Evolutionary conservation across 2,888 invertebrate genomes (phyloP).

Genomic region (Neoaliturus tenellus): DNA sequence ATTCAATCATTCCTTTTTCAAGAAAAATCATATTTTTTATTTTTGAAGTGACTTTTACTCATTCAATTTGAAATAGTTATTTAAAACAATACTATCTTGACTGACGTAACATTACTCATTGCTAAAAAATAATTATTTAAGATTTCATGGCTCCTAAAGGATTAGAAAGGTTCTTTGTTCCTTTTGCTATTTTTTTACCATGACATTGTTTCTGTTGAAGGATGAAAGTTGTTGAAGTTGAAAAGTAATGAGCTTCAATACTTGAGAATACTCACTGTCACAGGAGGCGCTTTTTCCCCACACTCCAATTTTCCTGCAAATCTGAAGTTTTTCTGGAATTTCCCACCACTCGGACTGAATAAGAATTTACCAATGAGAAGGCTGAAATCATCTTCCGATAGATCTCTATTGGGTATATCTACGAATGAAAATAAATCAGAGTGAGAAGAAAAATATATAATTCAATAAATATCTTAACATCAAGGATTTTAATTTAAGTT

Average conservation of each 20-base stretch:
- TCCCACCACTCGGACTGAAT: slow-evolving; percentile 81
- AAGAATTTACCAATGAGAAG: slow-evolving; percentile 82
- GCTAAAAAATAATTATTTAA: too few relatives aligned
- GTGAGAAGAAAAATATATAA: neutral
- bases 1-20: too few relatives aligned
- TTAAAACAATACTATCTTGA: too few relatives aligned
- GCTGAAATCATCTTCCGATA: slow-evolving; percentile 77
- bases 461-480: neutral
- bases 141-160: too few relatives aligned
- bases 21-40: too few relatives aligned
- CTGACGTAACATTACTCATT: too few relatives aligned
- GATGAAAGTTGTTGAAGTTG: neutral
- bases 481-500: too few relatives aligned
- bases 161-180: too few relatives aligned
- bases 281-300: slow-evolving; percentile 77
- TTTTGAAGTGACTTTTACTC: too few relatives aligned
- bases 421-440: slow-evolving; percentile 53
- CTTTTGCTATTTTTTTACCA: too few relatives aligned
- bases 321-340: slow-evolving; percentile 81
- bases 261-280: slow-evolving; percentile 72
- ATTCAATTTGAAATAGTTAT: too few relatives aligned
- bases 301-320: slow-evolving; percentile 79
- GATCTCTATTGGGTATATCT: slow-evolving; percentile 69
- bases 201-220: too few relatives aligned
- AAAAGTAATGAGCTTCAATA: neutral